A percentile compares a stretch with the other conserved stretches of the same genome.
Evolutionary conservation across 2,888 invertebrate genomes (phyloP).

Genomic region (Nomada ferruginata): DNA sequence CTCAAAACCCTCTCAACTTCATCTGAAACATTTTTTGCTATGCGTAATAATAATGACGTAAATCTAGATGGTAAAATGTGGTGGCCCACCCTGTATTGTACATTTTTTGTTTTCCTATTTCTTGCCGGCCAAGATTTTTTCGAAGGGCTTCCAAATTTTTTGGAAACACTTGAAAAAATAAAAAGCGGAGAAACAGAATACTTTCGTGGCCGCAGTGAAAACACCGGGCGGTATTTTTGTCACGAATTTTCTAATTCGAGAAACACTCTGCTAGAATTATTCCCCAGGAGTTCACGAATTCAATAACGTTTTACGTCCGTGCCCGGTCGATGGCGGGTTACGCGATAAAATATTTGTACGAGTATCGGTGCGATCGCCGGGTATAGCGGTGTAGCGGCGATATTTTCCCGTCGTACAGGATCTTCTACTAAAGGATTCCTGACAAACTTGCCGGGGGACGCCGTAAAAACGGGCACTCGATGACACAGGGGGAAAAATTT

Average conservation of each 20-base stretch:
- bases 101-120: too few relatives aligned
- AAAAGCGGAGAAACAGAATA: neutral
- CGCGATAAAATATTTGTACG: conserved; percentile 52
- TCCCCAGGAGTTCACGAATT: conserved; percentile 27
- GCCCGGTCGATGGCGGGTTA: conserved; percentile 7
- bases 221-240: neutral
- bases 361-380: conserved; percentile 39
- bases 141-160: too few relatives aligned
- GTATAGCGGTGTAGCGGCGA: neutral
- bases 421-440: neutral
- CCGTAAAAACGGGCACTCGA: too few relatives aligned
- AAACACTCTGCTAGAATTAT: conserved; percentile 21
- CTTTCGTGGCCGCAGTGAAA: neutral
- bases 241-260: conserved; percentile 18
- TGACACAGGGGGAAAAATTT: too few relatives aligned
- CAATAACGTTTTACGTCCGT: conserved; percentile 43
- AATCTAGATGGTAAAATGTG: too few relatives aligned
- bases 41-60: too few relatives aligned
- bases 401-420: conserved; percentile 25
- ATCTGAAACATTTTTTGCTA: too few relatives aligned
- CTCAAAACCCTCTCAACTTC: too few relatives aligned
- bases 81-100: too few relatives aligned
- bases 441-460: too few relatives aligned
- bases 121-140: too few relatives aligned
- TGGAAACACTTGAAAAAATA: too few relatives aligned